phyloP scores from a whole-genome alignment of 2,113 vertebrate genomes.

The Antechinus flavipes region DNA sequence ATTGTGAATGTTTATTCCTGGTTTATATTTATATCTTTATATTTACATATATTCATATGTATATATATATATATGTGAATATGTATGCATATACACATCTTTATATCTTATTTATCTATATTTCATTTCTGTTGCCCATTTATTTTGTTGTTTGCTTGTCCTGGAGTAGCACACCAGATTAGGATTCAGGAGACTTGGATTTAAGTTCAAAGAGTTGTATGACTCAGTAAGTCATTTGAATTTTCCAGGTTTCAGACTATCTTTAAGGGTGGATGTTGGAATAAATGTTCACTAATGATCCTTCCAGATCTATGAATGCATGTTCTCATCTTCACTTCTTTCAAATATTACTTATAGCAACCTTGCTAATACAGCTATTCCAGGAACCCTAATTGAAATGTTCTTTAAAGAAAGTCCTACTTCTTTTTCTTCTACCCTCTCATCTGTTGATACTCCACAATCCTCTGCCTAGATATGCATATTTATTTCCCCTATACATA shows the following conservation, averaged over 20 bases:
- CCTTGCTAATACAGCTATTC: not conserved
- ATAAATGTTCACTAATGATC: not conserved
- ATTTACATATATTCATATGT: too few relatives aligned
- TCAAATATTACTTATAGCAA: not conserved
- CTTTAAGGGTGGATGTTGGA: not conserved
- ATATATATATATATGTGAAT: too few relatives aligned
- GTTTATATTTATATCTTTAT: too few relatives aligned
- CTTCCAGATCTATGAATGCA: not conserved
- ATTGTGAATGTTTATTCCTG: not conserved
- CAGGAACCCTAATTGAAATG: not conserved
- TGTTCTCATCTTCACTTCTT: not conserved
- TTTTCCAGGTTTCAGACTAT: not conserved
- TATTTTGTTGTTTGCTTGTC: conserved; percentile 14
- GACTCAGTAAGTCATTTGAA: not conserved
- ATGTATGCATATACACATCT: too few relatives aligned
- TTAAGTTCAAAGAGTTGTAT: not conserved
- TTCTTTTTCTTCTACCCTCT: not conserved
- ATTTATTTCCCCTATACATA: not conserved
- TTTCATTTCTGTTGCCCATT: conserved; percentile 38
- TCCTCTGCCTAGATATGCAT: not conserved
- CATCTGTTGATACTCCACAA: not conserved
- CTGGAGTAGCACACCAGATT: conserved; percentile 8
- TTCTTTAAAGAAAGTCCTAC: not conserved
- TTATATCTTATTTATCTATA: not conserved
- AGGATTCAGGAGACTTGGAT: conserved; percentile 36